Evolutionary conservation across 2,113 vertebrate genomes (phyloP).

Genomic region (sheep (Ovis aries)): DNA sequence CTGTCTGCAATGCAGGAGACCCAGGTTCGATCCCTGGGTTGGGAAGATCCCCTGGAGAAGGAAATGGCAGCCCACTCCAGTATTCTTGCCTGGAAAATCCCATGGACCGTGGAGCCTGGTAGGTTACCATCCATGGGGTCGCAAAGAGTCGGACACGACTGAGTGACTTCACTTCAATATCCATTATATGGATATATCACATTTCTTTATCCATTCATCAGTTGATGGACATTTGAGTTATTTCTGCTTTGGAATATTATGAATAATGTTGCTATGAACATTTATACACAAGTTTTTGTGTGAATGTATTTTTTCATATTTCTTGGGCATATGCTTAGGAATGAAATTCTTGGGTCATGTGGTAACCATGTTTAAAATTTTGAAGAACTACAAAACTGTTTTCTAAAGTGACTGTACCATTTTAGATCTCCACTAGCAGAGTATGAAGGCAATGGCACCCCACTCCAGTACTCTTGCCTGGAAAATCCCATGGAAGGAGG

Average conservation of each 20-base stretch:
- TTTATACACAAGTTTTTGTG: neutral
- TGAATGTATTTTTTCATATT: neutral
- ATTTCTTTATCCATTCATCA: neutral
- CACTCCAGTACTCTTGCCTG: too few species aligned
- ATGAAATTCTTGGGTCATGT: neutral
- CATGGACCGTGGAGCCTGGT: too few species aligned
- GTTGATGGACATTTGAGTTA: neutral
- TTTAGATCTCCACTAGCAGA: neutral
- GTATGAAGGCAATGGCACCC: too few species aligned
- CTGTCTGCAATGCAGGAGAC: too few species aligned
- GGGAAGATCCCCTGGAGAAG: too few species aligned
- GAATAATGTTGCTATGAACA: neutral
- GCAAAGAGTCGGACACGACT: too few species aligned
- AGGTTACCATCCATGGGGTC: too few species aligned
- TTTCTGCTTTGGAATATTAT: neutral
- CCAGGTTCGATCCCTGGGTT: too few species aligned
- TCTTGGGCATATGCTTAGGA: neutral
- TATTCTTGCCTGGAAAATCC: too few species aligned
- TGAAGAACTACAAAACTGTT: neutral
- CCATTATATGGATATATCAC: neutral
- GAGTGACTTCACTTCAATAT: too few species aligned
- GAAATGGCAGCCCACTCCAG: too few species aligned
- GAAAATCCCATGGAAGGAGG: too few species aligned
- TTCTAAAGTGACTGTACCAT: neutral
- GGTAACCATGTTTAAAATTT: neutral